Evolutionary conservation across 2,888 invertebrate genomes (phyloP).

Genomic region (Gortyna flavago): DNA sequence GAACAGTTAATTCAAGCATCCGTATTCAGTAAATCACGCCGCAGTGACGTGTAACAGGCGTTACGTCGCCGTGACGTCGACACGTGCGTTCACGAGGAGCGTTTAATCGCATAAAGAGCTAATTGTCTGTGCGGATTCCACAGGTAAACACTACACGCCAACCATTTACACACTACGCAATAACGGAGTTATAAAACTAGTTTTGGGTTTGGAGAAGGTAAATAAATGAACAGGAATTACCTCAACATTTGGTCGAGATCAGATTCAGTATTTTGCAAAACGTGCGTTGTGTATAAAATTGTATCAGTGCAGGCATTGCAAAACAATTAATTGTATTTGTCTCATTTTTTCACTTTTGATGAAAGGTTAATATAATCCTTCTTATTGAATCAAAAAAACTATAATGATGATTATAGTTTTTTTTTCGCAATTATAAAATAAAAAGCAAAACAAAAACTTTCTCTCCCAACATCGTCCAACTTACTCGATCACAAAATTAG

Average conservation of each 20-base stretch:
- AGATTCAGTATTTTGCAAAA: neutral
- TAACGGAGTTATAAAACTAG: conserved; percentile 63
- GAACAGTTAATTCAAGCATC: conserved; percentile 55
- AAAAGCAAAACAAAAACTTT: neutral
- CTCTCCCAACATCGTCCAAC: neutral
- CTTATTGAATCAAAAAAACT: neutral
- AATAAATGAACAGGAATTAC: neutral
- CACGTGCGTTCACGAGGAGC: conserved; percentile 80
- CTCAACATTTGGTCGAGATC: neutral
- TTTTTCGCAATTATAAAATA: neutral
- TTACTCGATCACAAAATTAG: neutral
- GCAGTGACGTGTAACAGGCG: conserved; percentile 65
- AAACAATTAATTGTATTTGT: neutral
- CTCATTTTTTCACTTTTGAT: neutral
- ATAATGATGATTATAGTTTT: neutral
- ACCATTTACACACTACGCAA: conserved; percentile 79
- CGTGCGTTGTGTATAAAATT: neutral
- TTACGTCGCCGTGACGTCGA: conserved; percentile 72
- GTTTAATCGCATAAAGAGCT: conserved; percentile 88
- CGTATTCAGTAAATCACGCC: conserved; percentile 61
- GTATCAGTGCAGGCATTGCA: neutral
- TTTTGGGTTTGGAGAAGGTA: conserved; percentile 22
- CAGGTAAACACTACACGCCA: conserved; percentile 86
- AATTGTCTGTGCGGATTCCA: conserved; percentile 89
- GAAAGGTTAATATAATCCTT: neutral